Base-by-base conservation (phyloP, 2,888 invertebrate species). In the Unio pictorum region DNA sequence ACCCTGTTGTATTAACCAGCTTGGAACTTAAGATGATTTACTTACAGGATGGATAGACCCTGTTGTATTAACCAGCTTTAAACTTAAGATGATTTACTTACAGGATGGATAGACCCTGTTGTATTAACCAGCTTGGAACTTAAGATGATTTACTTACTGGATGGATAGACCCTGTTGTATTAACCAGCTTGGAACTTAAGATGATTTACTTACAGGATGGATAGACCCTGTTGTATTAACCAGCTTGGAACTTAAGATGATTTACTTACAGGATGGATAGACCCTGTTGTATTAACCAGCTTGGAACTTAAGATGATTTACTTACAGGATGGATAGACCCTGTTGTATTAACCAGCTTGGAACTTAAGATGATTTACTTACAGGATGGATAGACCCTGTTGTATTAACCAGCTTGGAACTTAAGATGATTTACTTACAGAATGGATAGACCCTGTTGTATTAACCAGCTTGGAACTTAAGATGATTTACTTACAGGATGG, bases 1-100 rank as follows among this genome's bases (percentile, higher is more conserved):
- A 80, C 57, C 86, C 81, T 61, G 86, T 76, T 26, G 86, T 88
- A 72, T 80, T 81, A 26, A 81, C 81, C 56, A 90, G 68, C 67
- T 89, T 23, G 23, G 23, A 18, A 64, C 64, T 17, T 20, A 23
- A 64, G 59, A 55, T 23, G 18, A 23, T 23, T 23, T 26, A 77
- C 79, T 75, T 73, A 87, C 87, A 66, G 75, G 73, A 67, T 73
- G 71, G 15, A 87, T 80, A 45, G 74, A 80, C 57, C 86, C 81
- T 61, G 86, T 76, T 26, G 86, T 88, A 72, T 80, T 81, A 26
- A 81, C 81, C 56, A 90, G 68, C 67, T 89, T 23, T 23, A 0
- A 18, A 64, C 64, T 17, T 20, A 23, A 64, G 59, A 55, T 23
- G 18, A 23, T 23, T 23, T 26, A 77, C 79, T 75, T 73, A 87